Conservation (phyloP, 2,113 vertebrate genomes). For the Serinus canaria region DNA sequence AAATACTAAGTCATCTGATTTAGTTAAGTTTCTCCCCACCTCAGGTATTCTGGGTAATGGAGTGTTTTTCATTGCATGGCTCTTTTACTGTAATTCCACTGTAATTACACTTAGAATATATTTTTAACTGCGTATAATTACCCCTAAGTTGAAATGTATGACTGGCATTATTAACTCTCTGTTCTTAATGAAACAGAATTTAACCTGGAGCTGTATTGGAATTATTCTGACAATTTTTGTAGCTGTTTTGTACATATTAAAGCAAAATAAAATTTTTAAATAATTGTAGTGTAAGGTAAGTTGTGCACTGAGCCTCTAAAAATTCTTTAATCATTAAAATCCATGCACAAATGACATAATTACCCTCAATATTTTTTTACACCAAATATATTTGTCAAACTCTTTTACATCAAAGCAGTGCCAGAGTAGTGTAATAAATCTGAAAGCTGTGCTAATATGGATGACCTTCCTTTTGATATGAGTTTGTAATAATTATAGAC, state of each 20-base stretch:
- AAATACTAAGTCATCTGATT: background rate
- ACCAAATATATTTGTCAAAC: constrained; percentile 28
- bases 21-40: background rate
- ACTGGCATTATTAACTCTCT: background rate
- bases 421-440: background rate
- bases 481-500: constrained; percentile 29
- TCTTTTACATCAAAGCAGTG: constrained; percentile 12
- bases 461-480: constrained; percentile 2
- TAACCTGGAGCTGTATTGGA: background rate
- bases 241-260: background rate
- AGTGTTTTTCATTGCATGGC: background rate
- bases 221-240: background rate
- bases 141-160: background rate
- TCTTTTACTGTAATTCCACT: constrained; percentile 1
- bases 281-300: background rate
- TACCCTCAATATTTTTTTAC: background rate
- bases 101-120: background rate
- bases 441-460: background rate
- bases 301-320: background rate
- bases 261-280: background rate
- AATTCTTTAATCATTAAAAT: background rate
- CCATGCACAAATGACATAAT: background rate
- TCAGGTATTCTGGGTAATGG: background rate
- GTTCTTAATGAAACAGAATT: background rate
- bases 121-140: background rate